These are phyloP conservation scores for Okamejei kenojei DNA, from an alignment of 2,797 vertebrate species.

Conservation along the genomic window DNA sequence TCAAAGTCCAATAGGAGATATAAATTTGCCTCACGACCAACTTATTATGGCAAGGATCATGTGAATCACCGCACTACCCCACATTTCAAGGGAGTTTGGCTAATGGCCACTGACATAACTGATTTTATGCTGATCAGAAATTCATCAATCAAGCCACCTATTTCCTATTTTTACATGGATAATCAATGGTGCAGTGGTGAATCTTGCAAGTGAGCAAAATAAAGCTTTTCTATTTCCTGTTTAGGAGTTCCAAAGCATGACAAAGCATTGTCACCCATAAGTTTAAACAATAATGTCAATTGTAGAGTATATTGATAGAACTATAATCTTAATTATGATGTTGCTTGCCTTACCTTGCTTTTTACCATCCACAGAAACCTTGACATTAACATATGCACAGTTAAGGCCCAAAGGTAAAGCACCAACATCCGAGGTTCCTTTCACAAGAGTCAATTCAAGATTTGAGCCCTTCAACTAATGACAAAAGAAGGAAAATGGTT, in stretches of 20 bases:
- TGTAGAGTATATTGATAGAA: not conserved
- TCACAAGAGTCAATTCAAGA: constrained; percentile 79
- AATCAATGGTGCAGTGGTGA: not conserved
- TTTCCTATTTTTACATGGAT: not conserved
- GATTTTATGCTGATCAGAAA: not conserved
- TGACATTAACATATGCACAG: constrained; percentile 80
- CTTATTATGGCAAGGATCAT: no score
- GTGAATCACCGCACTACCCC: no score
- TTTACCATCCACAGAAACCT: constrained; percentile 63
- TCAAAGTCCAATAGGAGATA: no score
- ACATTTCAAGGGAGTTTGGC: not conserved
- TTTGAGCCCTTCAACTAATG: constrained; percentile 83
- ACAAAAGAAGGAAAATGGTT: constrained; percentile 41
- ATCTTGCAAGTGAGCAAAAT: not conserved
- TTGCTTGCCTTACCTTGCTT: constrained; percentile 69
- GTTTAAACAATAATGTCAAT: not conserved
- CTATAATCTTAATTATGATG: not conserved
- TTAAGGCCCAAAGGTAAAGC: constrained; percentile 61
- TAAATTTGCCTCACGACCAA: no score
- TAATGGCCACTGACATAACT: not conserved
- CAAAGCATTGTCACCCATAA: not conserved
- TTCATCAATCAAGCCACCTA: not conserved
- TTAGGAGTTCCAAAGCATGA: not conserved
- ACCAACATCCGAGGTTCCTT: constrained; percentile 53
- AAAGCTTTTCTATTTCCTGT: not conserved